These are phyloP conservation scores for Neodiprion lecontei DNA, from an alignment of 1,140 invertebrate species.

Conservation along the genomic window DNA sequence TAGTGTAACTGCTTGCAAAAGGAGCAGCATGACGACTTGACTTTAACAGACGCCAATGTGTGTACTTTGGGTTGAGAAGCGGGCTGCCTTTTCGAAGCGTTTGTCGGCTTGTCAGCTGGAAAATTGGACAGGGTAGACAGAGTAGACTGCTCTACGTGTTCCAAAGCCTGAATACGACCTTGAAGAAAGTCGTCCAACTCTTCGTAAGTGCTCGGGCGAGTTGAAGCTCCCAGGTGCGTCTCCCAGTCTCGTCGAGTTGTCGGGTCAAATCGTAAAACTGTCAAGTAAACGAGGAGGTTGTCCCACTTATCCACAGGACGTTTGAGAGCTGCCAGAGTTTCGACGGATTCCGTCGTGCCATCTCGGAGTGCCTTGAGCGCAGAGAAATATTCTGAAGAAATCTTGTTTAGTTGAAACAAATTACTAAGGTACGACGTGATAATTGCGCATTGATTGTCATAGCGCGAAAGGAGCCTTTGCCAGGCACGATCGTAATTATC, in stretches of 20 bases:
- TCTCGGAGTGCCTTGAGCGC: slow-evolving; percentile 9
- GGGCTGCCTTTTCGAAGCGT: background rate
- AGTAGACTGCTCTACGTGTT: background rate
- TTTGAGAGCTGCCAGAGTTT: slow-evolving; percentile 2
- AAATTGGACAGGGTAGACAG: no score
- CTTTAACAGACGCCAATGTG: background rate
- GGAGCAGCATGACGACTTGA: background rate
- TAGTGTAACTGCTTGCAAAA: background rate
- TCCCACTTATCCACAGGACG: slow-evolving; percentile 13
- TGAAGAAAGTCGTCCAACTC: background rate
- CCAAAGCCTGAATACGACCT: background rate
- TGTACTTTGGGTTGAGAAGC: background rate
- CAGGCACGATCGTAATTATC: slow-evolving; percentile 22
- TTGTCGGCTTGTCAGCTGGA: no score
- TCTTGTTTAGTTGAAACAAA: background rate
- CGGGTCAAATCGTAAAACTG: background rate
- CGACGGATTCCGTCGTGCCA: background rate
- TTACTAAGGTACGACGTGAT: slow-evolving; percentile 4
- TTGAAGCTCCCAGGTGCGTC: background rate
- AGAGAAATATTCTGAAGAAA: background rate
- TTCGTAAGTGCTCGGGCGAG: background rate
- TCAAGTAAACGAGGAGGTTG: background rate
- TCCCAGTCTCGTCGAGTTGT: slow-evolving; percentile 17
- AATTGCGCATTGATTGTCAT: slow-evolving; percentile 14
- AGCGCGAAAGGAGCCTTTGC: slow-evolving; percentile 10